A percentile compares a stretch with the other conserved stretches of the same genome.
phyloP scores from a whole-genome alignment of 2,113 vertebrate species.

The Cheirogaleus medius region DNA sequence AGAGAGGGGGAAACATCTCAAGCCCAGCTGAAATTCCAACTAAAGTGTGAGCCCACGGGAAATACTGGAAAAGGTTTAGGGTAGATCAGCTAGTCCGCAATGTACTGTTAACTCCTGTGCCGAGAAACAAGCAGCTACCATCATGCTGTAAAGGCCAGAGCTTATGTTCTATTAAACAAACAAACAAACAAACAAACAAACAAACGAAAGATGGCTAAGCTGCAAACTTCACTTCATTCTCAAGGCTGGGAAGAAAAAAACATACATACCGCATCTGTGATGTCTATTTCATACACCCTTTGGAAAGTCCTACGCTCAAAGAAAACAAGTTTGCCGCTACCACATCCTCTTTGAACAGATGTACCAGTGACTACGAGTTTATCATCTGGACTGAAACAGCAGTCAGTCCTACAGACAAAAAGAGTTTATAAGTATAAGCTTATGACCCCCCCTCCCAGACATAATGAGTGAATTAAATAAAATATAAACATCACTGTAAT shows the following conservation, averaged over 20 bases:
- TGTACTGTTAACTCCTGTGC: background rate
- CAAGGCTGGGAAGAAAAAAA: constrained; percentile 9
- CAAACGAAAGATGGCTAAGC: background rate
- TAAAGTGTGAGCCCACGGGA: background rate
- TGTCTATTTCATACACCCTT: constrained; percentile 94
- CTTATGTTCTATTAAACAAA: background rate
- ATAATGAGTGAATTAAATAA: background rate
- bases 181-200: constrained; percentile 29
- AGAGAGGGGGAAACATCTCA: background rate
- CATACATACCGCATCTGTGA: constrained; percentile 93
- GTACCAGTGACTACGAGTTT: constrained; percentile 95
- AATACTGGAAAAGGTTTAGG: background rate
- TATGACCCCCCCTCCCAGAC: background rate
- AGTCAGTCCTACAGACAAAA: constrained; percentile 91
- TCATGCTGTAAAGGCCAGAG: background rate
- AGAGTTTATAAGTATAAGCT: background rate
- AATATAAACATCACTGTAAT: background rate
- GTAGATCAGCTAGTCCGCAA: background rate
- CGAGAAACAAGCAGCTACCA: background rate
- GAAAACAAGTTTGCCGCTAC: constrained; percentile 94
- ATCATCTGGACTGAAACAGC: constrained; percentile 98
- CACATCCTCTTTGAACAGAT: constrained; percentile 93
- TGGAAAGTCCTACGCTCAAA: constrained; percentile 92
- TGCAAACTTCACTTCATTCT: constrained; percentile 23
- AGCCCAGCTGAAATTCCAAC: background rate